Evolutionary conservation across 2,113 vertebrate genomes (phyloP).

Genomic region (Reinhardtius hippoglossoides): DNA sequence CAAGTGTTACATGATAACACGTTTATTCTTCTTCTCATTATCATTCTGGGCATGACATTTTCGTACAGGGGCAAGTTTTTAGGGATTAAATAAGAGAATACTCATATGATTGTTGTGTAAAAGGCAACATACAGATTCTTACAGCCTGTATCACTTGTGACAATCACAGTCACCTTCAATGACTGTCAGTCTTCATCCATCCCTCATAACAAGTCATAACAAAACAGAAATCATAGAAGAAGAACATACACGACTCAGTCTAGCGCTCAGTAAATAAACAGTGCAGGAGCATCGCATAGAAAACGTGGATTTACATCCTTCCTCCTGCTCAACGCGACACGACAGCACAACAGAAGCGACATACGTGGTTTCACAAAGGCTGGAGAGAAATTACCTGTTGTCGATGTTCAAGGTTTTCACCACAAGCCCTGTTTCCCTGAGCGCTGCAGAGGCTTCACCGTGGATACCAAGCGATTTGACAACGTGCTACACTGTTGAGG

Average conservation of each 20-base stretch:
- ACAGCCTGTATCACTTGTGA: no score
- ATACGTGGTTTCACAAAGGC: not conserved
- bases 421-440: accelerated
- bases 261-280: not conserved
- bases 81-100: no score
- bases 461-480: slow-evolving; percentile 1
- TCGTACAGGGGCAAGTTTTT: no score
- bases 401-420: not conserved
- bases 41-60: no score
- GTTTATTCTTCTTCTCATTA: no score
- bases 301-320: not conserved
- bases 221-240: no score
- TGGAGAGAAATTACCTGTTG: not conserved
- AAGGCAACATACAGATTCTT: no score
- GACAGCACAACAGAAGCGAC: not conserved
- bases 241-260: not conserved
- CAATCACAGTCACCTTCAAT: no score
- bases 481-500: slow-evolving; percentile 25
- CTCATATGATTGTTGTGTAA: no score
- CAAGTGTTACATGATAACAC: no score
- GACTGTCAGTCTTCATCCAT: not conserved
- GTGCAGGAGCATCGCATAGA: not conserved
- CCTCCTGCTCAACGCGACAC: not conserved
- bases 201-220: not conserved
- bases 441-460: not conserved